Conservation (phyloP, 1,140 invertebrate genomes). For the Aphis craccivora region DNA sequence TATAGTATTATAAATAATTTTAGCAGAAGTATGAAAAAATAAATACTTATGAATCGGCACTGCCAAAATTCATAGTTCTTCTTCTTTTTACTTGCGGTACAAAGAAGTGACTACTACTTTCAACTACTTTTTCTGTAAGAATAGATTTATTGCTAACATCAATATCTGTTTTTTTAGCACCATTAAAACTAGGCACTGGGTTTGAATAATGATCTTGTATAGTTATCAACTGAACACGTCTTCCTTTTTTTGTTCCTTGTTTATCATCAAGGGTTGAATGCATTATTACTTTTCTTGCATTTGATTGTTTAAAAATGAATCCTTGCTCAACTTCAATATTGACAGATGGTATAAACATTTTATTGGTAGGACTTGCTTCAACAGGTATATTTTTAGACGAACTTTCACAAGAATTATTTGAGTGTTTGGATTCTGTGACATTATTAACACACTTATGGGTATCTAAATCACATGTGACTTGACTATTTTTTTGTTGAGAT, state of each 20-base stretch:
- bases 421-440: not conserved
- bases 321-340: constrained; percentile 54
- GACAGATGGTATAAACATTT: not conserved
- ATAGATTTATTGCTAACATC: constrained; percentile 43
- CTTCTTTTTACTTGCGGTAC: constrained; percentile 22
- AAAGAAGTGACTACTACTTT: constrained; percentile 53
- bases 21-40: not conserved
- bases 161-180: constrained; percentile 52
- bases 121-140: constrained; percentile 41
- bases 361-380: not conserved
- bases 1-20: not conserved
- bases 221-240: constrained; percentile 48
- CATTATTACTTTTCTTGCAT: constrained; percentile 28
- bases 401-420: not conserved
- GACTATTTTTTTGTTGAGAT: not conserved
- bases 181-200: constrained; percentile 38
- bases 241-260: constrained; percentile 36
- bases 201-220: constrained; percentile 45
- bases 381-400: not conserved
- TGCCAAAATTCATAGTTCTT: constrained; percentile 25
- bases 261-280: not conserved
- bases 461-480: not conserved
- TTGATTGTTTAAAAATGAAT: not conserved
- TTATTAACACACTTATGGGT: not conserved
- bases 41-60: not conserved